phyloP scores from a whole-genome alignment of 2,113 vertebrate genomes.

The Apaloderma vittatum region DNA sequence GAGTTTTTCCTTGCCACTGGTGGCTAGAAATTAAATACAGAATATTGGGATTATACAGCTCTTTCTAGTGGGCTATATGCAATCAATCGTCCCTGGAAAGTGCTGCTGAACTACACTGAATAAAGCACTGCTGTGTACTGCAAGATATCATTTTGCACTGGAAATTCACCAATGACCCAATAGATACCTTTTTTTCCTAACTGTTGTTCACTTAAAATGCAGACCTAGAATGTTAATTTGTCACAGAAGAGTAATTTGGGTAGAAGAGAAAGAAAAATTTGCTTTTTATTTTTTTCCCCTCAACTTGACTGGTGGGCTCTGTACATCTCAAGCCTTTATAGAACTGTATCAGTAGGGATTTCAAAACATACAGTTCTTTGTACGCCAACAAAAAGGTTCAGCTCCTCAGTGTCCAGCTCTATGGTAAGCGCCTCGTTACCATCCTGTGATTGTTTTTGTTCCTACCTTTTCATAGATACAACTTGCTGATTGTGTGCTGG shows the following conservation, averaged over 20 bases:
- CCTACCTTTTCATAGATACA: not conserved
- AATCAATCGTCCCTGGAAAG: conserved; percentile 19
- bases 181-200: not conserved
- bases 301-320: not conserved
- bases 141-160: not conserved
- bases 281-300: not conserved
- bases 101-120: not conserved
- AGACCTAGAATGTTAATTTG: not conserved
- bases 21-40: not conserved
- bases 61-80: not conserved
- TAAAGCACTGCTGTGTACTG: not conserved
- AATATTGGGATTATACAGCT: not conserved
- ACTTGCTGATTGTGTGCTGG: not conserved
- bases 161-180: not conserved
- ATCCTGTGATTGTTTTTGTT: not conserved
- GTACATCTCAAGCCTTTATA: not conserved
- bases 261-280: not conserved
- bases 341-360: not conserved
- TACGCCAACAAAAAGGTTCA: not conserved
- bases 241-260: not conserved
- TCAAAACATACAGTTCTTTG: not conserved
- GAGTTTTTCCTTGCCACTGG: not conserved
- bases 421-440: not conserved
- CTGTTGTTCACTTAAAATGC: not conserved
- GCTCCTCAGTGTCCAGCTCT: not conserved